These are phyloP conservation scores for Microtus pennsylvanicus DNA, from an alignment of 2,113 vertebrate species.

Conservation along the genomic window DNA sequence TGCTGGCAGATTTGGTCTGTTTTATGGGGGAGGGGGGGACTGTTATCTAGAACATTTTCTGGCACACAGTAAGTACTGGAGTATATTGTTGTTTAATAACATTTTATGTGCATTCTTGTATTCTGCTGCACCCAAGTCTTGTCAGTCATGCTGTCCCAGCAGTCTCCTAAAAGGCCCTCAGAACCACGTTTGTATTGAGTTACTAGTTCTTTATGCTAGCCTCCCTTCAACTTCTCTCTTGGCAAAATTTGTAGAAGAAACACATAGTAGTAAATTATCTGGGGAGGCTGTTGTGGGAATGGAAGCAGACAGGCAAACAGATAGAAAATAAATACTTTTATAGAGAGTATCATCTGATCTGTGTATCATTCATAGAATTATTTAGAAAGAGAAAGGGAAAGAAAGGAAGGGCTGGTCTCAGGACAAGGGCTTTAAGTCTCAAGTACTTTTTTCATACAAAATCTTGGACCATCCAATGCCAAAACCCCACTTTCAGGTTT, in stretches of 20 bases:
- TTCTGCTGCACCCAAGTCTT: not conserved
- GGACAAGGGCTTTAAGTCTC: not conserved
- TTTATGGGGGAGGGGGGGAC: not conserved
- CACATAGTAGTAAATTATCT: not conserved
- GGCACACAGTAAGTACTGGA: not conserved
- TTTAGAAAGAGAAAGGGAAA: slow-evolving; percentile 27
- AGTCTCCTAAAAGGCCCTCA: not conserved
- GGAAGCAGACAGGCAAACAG: not conserved
- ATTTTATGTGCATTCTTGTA: not conserved
- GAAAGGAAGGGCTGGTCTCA: not conserved
- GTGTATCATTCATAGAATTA: slow-evolving; percentile 34
- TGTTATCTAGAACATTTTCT: not conserved
- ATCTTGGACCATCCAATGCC: not conserved
- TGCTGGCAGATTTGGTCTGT: not conserved
- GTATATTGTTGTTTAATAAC: not conserved
- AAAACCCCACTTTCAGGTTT: not conserved
- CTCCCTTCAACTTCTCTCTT: not conserved
- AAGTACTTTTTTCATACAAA: slow-evolving; percentile 47
- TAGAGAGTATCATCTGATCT: not conserved
- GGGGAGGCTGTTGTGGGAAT: not conserved
- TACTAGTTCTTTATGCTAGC: not conserved
- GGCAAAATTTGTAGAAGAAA: not conserved
- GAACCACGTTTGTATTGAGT: not conserved
- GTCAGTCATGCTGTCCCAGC: not conserved
- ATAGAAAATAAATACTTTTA: slow-evolving; percentile 37